phyloP scores from a whole-genome alignment of 2,113 vertebrate species.

The Menidia beryllina region DNA sequence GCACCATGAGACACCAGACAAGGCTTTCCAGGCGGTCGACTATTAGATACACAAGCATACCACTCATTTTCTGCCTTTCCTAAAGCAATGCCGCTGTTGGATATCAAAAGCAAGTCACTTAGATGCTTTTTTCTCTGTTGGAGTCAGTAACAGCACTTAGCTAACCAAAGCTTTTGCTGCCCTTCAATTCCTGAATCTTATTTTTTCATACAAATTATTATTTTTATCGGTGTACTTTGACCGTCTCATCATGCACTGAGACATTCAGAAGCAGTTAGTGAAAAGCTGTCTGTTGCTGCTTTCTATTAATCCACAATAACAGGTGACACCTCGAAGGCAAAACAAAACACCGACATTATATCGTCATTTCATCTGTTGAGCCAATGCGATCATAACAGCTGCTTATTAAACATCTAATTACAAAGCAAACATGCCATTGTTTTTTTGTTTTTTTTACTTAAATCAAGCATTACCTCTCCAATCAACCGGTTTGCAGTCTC shows the following conservation, averaged over 20 bases:
- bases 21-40: slow-evolving; percentile 1
- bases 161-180: slow-evolving; percentile 5
- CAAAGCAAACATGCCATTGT: not conserved
- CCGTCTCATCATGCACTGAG: not conserved
- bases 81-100: slow-evolving; percentile 24
- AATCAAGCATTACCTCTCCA: not conserved
- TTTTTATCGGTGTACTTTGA: not conserved
- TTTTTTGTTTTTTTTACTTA: slow-evolving; percentile 17
- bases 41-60: not conserved
- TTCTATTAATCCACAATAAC: not conserved
- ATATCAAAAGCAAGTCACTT: slow-evolving; percentile 18
- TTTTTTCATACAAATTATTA: slow-evolving; percentile 10
- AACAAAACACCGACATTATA: not conserved
- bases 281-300: not conserved
- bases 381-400: slow-evolving; percentile 11
- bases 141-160: not conserved
- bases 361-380: slow-evolving; percentile 11
- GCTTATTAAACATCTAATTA: too few relatives aligned
- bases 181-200: not conserved
- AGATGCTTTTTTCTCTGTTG: slow-evolving; percentile 5
- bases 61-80: slow-evolving; percentile 11
- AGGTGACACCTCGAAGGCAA: not conserved
- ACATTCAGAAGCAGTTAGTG: not conserved
- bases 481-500: not conserved
- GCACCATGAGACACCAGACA: slow-evolving; percentile 2